Percentiles rank a stretch among this genome's conserved stretches.
Evolutionary conservation across 2,888 invertebrate species (phyloP).

Genomic region (Tenthredo mesomela): DNA sequence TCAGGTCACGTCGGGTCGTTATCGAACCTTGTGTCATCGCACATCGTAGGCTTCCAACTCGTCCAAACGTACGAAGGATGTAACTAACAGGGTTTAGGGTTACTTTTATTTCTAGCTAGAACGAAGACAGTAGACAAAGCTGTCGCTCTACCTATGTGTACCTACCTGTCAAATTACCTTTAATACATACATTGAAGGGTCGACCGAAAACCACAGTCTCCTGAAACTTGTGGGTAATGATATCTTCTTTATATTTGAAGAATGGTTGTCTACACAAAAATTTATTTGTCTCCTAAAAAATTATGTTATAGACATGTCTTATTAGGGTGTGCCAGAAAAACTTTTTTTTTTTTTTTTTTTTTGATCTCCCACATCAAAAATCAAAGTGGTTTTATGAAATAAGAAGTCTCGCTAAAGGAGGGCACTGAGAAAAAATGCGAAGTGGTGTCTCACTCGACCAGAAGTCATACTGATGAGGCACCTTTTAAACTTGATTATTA

Average conservation of each 20-base stretch:
- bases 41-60: slow-evolving; percentile 42
- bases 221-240: background rate
- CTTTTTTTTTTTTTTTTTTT: too few species aligned
- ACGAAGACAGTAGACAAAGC: background rate
- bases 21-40: slow-evolving; percentile 57
- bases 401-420: too few species aligned
- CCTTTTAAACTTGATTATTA: too few species aligned
- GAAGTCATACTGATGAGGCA: too few species aligned
- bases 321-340: too few species aligned
- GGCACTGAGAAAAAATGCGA: too few species aligned
- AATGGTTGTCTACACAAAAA: background rate
- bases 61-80: slow-evolving; percentile 17
- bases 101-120: background rate
- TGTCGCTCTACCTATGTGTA: background rate
- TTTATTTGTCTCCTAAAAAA: background rate
- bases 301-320: background rate
- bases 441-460: too few species aligned
- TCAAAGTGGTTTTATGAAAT: too few species aligned
- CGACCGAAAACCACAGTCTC: background rate
- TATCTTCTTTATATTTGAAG: background rate
- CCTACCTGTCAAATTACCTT: slow-evolving; percentile 27
- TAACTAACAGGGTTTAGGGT: slow-evolving; percentile 5
- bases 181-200: background rate
- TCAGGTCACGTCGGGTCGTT: slow-evolving; percentile 58
- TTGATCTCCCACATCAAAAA: too few species aligned